phyloP scores from a whole-genome alignment of 2,888 invertebrate species.

The Drosophila fungiperda region DNA sequence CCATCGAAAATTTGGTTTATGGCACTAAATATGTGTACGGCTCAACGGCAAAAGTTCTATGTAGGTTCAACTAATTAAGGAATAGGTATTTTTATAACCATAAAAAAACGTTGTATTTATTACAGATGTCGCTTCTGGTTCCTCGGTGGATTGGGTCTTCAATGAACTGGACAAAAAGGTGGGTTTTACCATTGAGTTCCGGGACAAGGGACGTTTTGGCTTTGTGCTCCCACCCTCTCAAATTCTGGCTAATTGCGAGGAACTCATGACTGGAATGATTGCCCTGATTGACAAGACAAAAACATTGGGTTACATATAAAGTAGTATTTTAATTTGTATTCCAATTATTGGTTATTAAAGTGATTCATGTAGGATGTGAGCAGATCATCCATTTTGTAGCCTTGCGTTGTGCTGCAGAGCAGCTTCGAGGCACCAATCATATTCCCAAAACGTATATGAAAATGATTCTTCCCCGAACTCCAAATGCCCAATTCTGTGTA shows the following conservation, averaged over 20 bases:
- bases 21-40: constrained; percentile 86
- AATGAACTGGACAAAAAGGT: constrained; percentile 86
- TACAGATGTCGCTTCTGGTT: constrained; percentile 85
- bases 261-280: constrained; percentile 86
- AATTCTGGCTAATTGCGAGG: constrained; percentile 88
- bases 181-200: constrained; percentile 87
- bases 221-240: constrained; percentile 89
- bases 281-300: constrained; percentile 86
- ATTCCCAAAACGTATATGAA: constrained; percentile 98
- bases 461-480: constrained; percentile 98
- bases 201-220: constrained; percentile 89
- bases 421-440: constrained; percentile 95
- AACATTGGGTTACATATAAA: constrained; percentile 77
- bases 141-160: constrained; percentile 86
- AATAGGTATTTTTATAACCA: not conserved
- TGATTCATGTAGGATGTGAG: constrained; percentile 94
- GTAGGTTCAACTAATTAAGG: constrained; percentile 80
- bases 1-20: constrained; percentile 85
- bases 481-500: constrained; percentile 96
- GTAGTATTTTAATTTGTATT: constrained; percentile 3
- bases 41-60: constrained; percentile 87
- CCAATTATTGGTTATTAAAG: constrained; percentile 58
- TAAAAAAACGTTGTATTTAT: constrained; percentile 2
- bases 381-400: constrained; percentile 98
- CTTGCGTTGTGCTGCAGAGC: constrained; percentile 95